Evolutionary conservation across 2,888 invertebrate species (phyloP).

Genomic region (Andricus quercusramuli): DNA sequence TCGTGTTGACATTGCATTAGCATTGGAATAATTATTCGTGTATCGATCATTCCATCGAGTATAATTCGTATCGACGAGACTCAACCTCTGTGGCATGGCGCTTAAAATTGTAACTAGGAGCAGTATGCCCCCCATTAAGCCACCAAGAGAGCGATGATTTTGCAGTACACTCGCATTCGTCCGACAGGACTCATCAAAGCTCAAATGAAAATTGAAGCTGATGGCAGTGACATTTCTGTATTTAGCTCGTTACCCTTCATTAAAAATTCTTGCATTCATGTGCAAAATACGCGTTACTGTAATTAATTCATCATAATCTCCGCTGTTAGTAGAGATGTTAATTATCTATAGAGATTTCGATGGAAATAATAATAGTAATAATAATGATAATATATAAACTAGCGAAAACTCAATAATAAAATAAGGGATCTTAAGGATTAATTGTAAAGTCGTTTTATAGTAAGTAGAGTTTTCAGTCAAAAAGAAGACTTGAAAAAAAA

Average conservation of each 20-base stretch:
- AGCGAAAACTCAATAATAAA: too few species aligned
- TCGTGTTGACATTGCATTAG: slow-evolving; percentile 66
- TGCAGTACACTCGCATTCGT: background rate
- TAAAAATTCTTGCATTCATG: slow-evolving; percentile 7
- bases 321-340: background rate
- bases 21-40: slow-evolving; percentile 64
- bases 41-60: slow-evolving; percentile 65
- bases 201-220: slow-evolving; percentile 31
- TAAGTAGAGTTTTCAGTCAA: too few species aligned
- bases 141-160: slow-evolving; percentile 21
- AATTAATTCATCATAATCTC: background rate
- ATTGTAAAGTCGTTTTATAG: too few species aligned
- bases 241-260: slow-evolving; percentile 32
- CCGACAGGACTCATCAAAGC: background rate
- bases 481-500: too few species aligned
- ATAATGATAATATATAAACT: too few species aligned
- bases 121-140: background rate
- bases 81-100: background rate
- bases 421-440: too few species aligned
- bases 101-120: slow-evolving; percentile 32
- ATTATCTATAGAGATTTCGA: background rate
- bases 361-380: background rate
- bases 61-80: slow-evolving; percentile 53
- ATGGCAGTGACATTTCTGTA: slow-evolving; percentile 29
- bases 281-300: background rate